Base-by-base conservation (phyloP, 2,888 invertebrate genomes). In the Brassicogethes aeneus region DNA sequence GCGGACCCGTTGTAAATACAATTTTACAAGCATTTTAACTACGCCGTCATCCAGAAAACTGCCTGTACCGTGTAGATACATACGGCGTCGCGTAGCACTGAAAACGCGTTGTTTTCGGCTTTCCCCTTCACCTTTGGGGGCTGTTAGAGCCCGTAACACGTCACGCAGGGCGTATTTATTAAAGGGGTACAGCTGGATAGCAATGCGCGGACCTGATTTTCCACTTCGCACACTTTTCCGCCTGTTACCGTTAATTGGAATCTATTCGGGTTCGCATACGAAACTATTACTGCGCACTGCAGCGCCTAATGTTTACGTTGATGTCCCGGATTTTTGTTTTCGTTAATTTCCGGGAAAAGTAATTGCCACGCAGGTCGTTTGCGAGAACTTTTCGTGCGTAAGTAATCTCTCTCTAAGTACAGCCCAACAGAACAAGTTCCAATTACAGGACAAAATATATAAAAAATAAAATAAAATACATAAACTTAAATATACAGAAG, bases 121-220 rank as follows among this genome's bases (percentile, higher is more conserved):
- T n/a, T n/a, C 32, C 14, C 32, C 14, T 8, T 32, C 32, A 13
- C 32, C 32, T 10, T n/a, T 5, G 10, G 32, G 32, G 3, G 32
- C 14, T 10, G 12, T 32, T 12, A 32, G 12, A 32, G 7, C 10
- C 14, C 32, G 40, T 42, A 40, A 40, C 41, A 43, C 34, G 47
- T 42, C 44, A 40, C 38, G 31, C 37, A 15, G 39, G 36, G 23
- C 34, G 37, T 44, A 46, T 45, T 46, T 46, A 45, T 46, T 32
- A 43, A 44, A 38, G 44, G 40, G 46, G 45, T 45, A 50, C 51
- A 51, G 42, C 43, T 47, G 41, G 44, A 43, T 40, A 45, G 49
- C 46, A 45, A 44, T 42, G 44, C 40, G 36, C 46, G 47, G 51
- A 52, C 53, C 48, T 52, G 54, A 55, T 55, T 53, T 55, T 52